These are phyloP conservation scores for Dipodomys ordii DNA, from an alignment of 2,113 vertebrate species.

Conservation along the genomic window DNA sequence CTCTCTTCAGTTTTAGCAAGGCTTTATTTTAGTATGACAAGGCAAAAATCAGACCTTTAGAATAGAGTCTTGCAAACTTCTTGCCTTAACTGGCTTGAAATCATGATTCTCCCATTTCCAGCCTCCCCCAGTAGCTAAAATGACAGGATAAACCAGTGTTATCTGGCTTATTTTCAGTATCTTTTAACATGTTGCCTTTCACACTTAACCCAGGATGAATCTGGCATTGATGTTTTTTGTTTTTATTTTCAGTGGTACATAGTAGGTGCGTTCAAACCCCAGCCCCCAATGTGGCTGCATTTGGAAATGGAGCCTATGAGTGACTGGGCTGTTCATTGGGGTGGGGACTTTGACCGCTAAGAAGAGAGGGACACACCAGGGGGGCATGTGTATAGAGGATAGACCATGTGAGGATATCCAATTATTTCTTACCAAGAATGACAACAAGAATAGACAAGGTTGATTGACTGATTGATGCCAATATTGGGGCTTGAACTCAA, in stretches of 20 bases:
- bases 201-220: background rate
- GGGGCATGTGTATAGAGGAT: background rate
- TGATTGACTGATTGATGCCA: background rate
- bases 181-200: constrained; percentile 36
- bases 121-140: too few relatives aligned
- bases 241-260: background rate
- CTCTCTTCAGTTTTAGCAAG: background rate
- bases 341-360: background rate
- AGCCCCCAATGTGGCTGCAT: background rate
- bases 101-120: too few relatives aligned
- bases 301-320: background rate
- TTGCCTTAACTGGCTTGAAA: too few relatives aligned
- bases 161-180: background rate
- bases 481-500: too few relatives aligned
- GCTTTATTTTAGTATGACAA: too few relatives aligned
- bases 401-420: background rate
- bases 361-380: background rate
- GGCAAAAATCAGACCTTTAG: too few relatives aligned
- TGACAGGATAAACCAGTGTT: too few relatives aligned
- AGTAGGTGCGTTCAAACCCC: background rate
- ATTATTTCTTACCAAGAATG: constrained; percentile 33
- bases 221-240: background rate
- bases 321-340: background rate
- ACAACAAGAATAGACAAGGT: background rate
- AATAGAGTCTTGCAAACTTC: too few relatives aligned